A percentile compares a stretch with the other conserved stretches of the same genome.
Evolutionary conservation across 2,888 invertebrate species (phyloP).

Genomic region (Ectemnius cavifrons): DNA sequence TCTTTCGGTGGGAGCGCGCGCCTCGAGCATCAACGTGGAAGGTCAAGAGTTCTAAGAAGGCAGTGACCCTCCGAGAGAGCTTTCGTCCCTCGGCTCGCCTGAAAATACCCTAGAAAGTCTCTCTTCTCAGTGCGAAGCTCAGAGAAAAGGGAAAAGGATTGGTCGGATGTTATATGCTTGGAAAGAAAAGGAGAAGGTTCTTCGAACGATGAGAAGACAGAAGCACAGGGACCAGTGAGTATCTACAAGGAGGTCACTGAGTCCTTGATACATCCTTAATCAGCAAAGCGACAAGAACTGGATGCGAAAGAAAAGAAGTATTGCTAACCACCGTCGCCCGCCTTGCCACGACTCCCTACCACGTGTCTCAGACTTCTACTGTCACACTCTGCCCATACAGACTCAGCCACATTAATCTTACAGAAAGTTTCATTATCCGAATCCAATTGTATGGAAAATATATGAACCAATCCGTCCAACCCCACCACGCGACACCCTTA

Average conservation of each 20-base stretch:
- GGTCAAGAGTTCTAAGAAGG: conserved; percentile 31
- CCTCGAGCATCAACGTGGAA: conserved; percentile 23
- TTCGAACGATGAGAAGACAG: not conserved
- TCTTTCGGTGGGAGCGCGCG: conserved; percentile 21
- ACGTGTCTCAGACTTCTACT: conserved; percentile 10
- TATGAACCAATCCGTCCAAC: too few relatives aligned
- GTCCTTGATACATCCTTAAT: conserved; percentile 47
- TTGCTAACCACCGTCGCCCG: conserved; percentile 10
- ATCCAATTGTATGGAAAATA: too few relatives aligned
- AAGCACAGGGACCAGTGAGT: not conserved
- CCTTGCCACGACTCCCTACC: conserved; percentile 20
- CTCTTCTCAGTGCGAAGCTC: not conserved
- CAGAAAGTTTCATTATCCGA: too few relatives aligned
- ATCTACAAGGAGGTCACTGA: conserved; percentile 33
- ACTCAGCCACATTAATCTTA: too few relatives aligned
- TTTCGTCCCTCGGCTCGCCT: conserved; percentile 17
- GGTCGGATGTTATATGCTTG: not conserved
- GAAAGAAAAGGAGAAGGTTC: not conserved
- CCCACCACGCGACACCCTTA: too few relatives aligned
- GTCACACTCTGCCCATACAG: not conserved
- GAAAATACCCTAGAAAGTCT: conserved; percentile 30
- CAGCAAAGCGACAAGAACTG: conserved; percentile 36
- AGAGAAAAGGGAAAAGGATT: not conserved
- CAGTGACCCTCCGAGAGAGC: conserved; percentile 16
- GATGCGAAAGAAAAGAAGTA: conserved; percentile 37